These are phyloP conservation scores for Thereva nobilitata DNA, from an alignment of 2,888 invertebrate species.

Conservation along the genomic window DNA sequence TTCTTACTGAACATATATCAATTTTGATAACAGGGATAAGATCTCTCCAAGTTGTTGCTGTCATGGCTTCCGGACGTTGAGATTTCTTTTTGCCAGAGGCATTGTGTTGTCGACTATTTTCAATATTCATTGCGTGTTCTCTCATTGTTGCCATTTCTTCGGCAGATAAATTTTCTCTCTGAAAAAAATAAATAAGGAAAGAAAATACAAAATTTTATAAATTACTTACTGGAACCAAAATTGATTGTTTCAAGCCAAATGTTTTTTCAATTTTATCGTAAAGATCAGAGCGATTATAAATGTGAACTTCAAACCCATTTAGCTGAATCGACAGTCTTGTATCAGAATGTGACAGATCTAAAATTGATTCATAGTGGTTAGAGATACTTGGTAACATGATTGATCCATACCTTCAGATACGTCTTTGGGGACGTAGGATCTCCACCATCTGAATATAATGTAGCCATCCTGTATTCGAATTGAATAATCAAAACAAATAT, in stretches of 20 bases:
- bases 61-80: conserved; percentile 76
- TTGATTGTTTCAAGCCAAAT: conserved; percentile 81
- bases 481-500: conserved; percentile 91
- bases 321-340: conserved; percentile 87
- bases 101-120: conserved; percentile 64
- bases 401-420: conserved; percentile 80
- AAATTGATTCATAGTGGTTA: conserved; percentile 44
- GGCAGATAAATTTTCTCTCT: conserved; percentile 62
- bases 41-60: conserved; percentile 91
- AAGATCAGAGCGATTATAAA: conserved; percentile 88
- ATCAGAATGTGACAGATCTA: conserved; percentile 94
- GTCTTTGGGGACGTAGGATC: conserved; percentile 92
- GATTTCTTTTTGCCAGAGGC: conserved; percentile 56
- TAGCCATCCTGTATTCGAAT: conserved; percentile 94
- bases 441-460: conserved; percentile 98
- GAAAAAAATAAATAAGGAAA: conserved; percentile 20
- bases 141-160: conserved; percentile 63
- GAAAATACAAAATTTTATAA: conserved; percentile 1
- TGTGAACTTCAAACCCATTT: conserved; percentile 93
- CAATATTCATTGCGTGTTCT: conserved; percentile 65
- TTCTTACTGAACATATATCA: conserved; percentile 81
- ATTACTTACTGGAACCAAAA: conserved; percentile 63
- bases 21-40: conserved; percentile 95
- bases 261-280: conserved; percentile 85
- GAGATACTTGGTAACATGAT: not conserved